phyloP scores from a whole-genome alignment of 2,113 vertebrate genomes.

The Passer montanus region DNA sequence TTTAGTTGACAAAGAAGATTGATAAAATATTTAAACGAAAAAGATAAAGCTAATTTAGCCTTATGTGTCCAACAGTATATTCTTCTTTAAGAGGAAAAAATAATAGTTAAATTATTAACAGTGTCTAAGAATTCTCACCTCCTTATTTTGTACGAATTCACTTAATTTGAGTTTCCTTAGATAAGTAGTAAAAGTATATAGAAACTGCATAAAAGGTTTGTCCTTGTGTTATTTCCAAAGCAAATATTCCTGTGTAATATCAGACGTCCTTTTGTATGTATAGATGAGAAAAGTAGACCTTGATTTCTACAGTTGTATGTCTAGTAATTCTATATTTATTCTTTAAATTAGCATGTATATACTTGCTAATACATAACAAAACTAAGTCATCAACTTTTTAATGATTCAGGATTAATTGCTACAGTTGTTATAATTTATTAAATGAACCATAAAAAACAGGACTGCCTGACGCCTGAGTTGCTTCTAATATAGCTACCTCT shows the following conservation, averaged over 20 bases:
- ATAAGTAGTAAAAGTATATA: neutral
- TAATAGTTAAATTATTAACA: neutral
- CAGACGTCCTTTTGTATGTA: neutral
- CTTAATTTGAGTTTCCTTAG: neutral
- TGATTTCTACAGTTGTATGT: neutral
- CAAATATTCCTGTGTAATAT: neutral
- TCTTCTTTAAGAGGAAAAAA: neutral
- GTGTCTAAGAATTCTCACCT: neutral
- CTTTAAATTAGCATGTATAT: neutral
- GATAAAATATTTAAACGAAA: neutral
- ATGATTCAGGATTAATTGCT: slow-evolving; percentile 5
- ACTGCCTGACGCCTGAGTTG: neutral
- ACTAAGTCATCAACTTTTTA: neutral
- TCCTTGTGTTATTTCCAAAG: neutral
- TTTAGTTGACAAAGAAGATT: neutral
- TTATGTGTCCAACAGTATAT: neutral
- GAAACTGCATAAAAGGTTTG: neutral
- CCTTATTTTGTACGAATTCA: neutral
- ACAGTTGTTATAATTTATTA: neutral
- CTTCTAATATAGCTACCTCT: neutral
- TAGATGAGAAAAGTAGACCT: neutral
- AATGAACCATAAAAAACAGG: neutral
- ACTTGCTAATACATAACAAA: neutral
- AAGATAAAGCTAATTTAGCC: neutral
- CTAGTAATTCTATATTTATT: neutral